A percentile compares a stretch with the other conserved stretches of the same genome.
Evolutionary conservation across 2,113 vertebrate species (phyloP).

Genomic region (Hippolais icterina): DNA sequence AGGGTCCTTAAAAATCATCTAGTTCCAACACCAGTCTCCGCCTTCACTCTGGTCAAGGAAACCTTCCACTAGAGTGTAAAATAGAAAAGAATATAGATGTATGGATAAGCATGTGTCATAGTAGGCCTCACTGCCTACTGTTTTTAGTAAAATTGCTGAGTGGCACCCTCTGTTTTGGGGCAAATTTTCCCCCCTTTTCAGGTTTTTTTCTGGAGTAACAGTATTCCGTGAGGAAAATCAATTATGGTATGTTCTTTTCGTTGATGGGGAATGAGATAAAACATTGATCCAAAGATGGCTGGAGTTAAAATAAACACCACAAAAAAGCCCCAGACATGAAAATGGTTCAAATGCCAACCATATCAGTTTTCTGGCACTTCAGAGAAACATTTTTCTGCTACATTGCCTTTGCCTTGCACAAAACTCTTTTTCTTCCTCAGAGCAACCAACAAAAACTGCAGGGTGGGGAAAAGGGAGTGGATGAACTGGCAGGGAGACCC

Average conservation of each 20-base stretch:
- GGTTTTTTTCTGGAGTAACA: neutral
- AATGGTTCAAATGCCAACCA: neutral
- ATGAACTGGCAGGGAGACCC: neutral
- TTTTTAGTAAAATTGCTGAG: neutral
- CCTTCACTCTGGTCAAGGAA: neutral
- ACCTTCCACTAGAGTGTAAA: neutral
- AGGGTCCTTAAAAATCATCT: neutral
- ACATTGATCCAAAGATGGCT: neutral
- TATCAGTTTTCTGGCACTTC: neutral
- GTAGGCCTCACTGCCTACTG: neutral
- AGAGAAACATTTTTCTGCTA: neutral
- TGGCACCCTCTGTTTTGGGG: neutral
- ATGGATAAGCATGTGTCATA: neutral
- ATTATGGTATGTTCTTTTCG: neutral
- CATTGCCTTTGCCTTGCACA: neutral
- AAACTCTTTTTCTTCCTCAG: neutral
- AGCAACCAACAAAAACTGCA: neutral
- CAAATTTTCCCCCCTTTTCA: neutral
- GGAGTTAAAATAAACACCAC: neutral
- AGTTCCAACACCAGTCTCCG: neutral
- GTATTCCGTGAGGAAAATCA: neutral
- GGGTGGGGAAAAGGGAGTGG: too few species aligned
- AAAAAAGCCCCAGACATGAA: neutral
- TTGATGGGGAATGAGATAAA: neutral
- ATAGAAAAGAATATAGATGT: neutral